phyloP scores from a whole-genome alignment of 2,888 invertebrate species.

The Eupithecia exiguata region DNA sequence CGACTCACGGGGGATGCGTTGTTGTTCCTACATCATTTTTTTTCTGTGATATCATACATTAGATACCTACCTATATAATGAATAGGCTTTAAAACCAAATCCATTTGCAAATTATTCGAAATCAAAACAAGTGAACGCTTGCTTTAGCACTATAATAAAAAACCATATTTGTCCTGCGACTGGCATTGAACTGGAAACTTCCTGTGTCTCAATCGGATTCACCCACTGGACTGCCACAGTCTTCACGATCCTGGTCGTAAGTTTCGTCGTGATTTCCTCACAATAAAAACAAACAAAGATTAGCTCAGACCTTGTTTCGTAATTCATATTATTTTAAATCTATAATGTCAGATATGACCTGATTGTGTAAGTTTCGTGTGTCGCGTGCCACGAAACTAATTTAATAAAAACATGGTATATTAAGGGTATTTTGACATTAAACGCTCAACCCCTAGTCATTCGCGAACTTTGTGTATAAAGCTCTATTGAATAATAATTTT shows the following conservation, averaged over 20 bases:
- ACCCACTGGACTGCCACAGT: neutral
- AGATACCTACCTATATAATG: no score
- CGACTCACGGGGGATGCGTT: no score
- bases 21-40: no score
- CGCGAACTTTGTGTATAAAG: slow-evolving; percentile 61
- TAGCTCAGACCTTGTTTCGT: slow-evolving; percentile 34
- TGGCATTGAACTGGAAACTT: neutral
- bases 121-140: no score
- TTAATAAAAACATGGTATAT: slow-evolving; percentile 79
- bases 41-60: no score
- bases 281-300: slow-evolving; percentile 24
- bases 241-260: neutral
- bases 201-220: neutral
- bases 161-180: neutral
- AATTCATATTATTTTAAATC: slow-evolving; percentile 46
- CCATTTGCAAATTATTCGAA: neutral
- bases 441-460: slow-evolving; percentile 61
- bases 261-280: neutral
- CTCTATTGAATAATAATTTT: slow-evolving; percentile 56
- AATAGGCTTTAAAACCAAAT: neutral
- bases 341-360: slow-evolving; percentile 66
- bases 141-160: no score
- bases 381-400: slow-evolving; percentile 78
- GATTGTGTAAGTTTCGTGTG: slow-evolving; percentile 70
- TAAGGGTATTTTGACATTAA: slow-evolving; percentile 76